phyloP scores from a whole-genome alignment of 2,113 vertebrate genomes.

The Corydoras sp. region DNA sequence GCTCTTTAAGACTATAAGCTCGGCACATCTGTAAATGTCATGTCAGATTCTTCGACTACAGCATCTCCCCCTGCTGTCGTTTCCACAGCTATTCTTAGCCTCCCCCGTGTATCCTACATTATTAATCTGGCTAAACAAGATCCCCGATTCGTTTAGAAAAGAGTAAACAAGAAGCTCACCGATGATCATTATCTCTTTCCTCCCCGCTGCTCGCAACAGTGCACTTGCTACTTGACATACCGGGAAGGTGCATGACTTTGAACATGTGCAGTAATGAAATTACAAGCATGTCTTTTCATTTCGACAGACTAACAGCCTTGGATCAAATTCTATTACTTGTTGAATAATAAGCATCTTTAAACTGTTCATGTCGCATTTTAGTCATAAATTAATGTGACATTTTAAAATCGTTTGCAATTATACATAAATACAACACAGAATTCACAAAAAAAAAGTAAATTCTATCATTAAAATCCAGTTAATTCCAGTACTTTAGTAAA shows the following conservation, averaged over 20 bases:
- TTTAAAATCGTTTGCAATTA: no score
- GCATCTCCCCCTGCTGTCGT: constrained; percentile 26
- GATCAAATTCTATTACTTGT: no score
- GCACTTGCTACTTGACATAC: constrained; percentile 24
- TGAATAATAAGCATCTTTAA: no score
- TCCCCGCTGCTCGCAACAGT: constrained; percentile 3
- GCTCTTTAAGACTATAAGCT: not conserved
- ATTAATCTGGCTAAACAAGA: constrained; percentile 61
- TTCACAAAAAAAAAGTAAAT: no score
- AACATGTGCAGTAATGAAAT: constrained; percentile 24
- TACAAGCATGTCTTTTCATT: not conserved
- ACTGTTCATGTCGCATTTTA: no score
- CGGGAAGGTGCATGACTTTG: constrained; percentile 22
- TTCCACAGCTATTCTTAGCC: constrained; percentile 51
- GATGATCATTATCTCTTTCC: constrained; percentile 26
- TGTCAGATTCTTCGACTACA: constrained; percentile 36
- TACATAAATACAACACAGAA: no score
- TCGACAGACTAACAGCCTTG: no score
- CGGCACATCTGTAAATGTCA: constrained; percentile 22
- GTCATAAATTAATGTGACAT: no score
- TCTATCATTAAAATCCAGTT: no score
- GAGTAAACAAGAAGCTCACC: constrained; percentile 48
- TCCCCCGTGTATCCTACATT: constrained; percentile 56
- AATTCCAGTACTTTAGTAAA: no score
- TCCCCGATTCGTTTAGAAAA: constrained; percentile 52